These are phyloP conservation scores for Drosophila pandora DNA, from an alignment of 1,140 invertebrate species.

Conservation along the genomic window DNA sequence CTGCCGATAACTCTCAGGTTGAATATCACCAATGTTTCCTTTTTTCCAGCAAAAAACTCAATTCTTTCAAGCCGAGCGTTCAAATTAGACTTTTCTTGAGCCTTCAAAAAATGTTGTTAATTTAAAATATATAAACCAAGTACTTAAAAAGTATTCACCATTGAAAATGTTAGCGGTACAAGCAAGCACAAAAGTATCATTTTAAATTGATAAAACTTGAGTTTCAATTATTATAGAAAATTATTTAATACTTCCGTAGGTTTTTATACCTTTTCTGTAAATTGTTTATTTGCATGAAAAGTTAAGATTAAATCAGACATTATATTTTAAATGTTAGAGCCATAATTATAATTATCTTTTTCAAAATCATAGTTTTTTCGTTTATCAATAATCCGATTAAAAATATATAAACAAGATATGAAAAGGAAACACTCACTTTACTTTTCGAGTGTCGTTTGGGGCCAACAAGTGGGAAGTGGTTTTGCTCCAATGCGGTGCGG, in stretches of 20 bases:
- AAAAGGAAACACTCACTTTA: background rate
- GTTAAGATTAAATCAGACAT: background rate
- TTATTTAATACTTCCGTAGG: background rate
- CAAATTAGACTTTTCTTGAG: background rate
- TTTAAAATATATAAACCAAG: background rate
- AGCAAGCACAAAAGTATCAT: background rate
- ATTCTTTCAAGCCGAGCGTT: background rate
- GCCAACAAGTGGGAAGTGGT: constrained; percentile 77
- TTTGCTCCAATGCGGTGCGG: constrained; percentile 16
- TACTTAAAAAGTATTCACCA: background rate
- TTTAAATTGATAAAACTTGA: background rate
- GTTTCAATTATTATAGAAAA: background rate
- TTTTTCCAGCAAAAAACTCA: background rate
- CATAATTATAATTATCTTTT: background rate
- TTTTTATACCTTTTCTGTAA: background rate
- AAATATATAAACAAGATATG: too few species aligned
- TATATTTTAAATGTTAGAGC: background rate
- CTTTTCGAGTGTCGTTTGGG: constrained; percentile 19
- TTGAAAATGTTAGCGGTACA: background rate
- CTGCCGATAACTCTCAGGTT: too few species aligned
- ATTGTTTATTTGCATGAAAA: background rate
- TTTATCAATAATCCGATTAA: too few species aligned
- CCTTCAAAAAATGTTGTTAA: background rate
- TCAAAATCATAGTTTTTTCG: background rate
- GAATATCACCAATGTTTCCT: background rate